A percentile compares a stretch with the other conserved stretches of the same genome.
Conservation (phyloP, 35 echinoderm and acorn worm genomes). For the Ptychodera flava region DNA sequence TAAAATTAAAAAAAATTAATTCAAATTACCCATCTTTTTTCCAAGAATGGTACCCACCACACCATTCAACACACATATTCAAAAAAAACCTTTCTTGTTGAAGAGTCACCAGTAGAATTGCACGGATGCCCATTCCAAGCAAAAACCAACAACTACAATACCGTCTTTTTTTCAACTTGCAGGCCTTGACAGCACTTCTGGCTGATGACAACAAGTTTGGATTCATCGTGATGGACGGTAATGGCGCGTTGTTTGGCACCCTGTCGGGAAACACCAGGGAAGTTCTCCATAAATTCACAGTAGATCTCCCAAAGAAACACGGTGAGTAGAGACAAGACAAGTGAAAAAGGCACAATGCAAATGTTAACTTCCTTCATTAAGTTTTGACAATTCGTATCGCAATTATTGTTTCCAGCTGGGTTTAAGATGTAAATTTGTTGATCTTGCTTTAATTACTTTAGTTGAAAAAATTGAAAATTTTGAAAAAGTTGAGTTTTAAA, state of each 20-base stretch:
- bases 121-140: background rate
- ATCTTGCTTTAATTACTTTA: background rate
- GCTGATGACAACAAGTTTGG: slow-evolving; percentile 99
- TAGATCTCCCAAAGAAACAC: slow-evolving; percentile 98
- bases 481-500: too few species aligned
- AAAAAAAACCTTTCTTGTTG: too few species aligned
- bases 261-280: slow-evolving; percentile 96
- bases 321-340: slow-evolving; percentile 39
- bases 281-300: slow-evolving; percentile 94
- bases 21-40: background rate
- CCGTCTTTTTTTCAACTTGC: background rate
- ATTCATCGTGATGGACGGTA: slow-evolving; percentile 98
- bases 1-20: background rate
- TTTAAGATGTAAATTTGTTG: background rate
- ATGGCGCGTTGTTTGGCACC: slow-evolving; percentile 98
- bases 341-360: background rate
- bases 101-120: too few species aligned
- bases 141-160: background rate
- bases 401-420: background rate
- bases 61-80: too few species aligned
- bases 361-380: too few species aligned
- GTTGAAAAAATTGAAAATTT: too few species aligned
- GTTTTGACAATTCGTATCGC: too few species aligned
- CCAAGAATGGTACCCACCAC: too few species aligned
- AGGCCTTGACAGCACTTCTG: slow-evolving; percentile 90